Conservation (phyloP, 2,888 invertebrate genomes). For the Eristalis arbustorum region DNA sequence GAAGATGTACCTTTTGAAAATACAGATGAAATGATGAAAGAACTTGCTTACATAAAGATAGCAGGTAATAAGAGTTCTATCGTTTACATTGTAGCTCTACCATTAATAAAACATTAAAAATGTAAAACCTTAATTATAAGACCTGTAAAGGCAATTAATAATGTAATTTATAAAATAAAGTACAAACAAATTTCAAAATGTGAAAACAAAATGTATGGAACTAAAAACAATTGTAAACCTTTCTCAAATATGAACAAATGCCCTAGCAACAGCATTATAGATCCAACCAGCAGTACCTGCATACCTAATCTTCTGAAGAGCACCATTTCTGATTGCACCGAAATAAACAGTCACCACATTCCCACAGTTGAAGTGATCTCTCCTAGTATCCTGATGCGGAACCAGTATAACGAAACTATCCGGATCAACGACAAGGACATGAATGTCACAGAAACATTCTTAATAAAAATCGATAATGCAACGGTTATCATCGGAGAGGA, state of each 20-base stretch:
- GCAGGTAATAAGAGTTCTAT: neutral
- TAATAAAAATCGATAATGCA: too few species aligned
- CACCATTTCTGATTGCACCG: neutral
- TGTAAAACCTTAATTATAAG: neutral
- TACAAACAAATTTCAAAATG: too few species aligned
- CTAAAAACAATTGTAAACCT: neutral
- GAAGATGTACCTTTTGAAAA: neutral
- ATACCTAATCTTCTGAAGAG: conserved; percentile 1
- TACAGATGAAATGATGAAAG: neutral
- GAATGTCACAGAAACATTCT: too few species aligned
- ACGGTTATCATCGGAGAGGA: too few species aligned
- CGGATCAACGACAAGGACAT: too few species aligned
- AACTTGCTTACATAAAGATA: neutral
- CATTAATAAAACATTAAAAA: neutral
- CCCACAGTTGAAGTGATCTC: neutral
- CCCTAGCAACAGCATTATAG: neutral
- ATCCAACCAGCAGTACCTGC: neutral
- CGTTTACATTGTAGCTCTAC: neutral
- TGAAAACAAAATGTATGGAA: neutral
- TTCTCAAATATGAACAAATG: too few species aligned
- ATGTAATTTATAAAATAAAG: neutral
- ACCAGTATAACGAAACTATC: neutral
- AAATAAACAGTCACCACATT: conserved; percentile 5
- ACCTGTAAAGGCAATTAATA: neutral
- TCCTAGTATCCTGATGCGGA: neutral